Evolutionary conservation across 2,797 vertebrate species (phyloP).

Genomic region (Huso huso): DNA sequence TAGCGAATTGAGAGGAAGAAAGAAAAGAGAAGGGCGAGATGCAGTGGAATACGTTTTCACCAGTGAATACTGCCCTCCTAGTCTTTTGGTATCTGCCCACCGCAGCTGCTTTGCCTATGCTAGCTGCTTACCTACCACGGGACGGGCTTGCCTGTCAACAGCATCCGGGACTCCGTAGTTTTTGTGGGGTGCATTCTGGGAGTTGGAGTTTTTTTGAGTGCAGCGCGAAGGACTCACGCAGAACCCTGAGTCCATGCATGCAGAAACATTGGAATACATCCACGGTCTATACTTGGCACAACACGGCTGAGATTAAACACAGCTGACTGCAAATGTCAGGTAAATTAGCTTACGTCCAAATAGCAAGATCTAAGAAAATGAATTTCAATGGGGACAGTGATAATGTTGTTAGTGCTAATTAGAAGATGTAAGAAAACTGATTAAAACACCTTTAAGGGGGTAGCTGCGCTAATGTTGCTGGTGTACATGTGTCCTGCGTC

Average conservation of each 20-base stretch:
- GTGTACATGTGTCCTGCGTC: too few species aligned
- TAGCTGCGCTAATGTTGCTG: too few species aligned
- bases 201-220: constrained; percentile 46
- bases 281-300: too few species aligned
- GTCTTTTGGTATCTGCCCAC: constrained; percentile 31
- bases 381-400: too few species aligned
- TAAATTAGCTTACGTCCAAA: too few species aligned
- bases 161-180: constrained; percentile 61
- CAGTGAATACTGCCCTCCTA: constrained; percentile 40
- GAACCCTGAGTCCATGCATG: constrained; percentile 1
- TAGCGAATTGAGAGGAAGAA: constrained; percentile 34
- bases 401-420: too few species aligned
- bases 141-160: constrained; percentile 57
- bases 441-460: too few species aligned
- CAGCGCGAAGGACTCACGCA: background rate
- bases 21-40: constrained; percentile 39
- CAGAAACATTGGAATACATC: too few species aligned
- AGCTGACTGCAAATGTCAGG: too few species aligned
- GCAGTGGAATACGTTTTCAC: constrained; percentile 55
- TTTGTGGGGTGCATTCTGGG: constrained; percentile 47
- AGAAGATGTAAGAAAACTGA: too few species aligned
- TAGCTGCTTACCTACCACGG: constrained; percentile 40
- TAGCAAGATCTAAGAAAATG: too few species aligned
- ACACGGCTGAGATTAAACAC: too few species aligned
- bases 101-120: constrained; percentile 30